phyloP scores from a whole-genome alignment of 2,888 invertebrate species.

The Eupithecia tripunctaria region DNA sequence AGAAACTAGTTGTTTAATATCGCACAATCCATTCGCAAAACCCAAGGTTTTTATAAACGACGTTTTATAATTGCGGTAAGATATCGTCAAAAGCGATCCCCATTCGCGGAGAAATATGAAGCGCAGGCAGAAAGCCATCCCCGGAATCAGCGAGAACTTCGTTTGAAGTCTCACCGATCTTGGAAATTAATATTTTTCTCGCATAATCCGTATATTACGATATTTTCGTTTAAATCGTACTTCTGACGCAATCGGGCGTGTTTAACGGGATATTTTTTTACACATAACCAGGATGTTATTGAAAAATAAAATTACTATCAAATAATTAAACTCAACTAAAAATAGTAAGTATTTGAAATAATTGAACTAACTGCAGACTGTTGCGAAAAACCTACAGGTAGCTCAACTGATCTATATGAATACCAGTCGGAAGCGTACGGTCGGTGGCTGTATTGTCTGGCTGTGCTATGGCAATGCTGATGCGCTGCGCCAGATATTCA shows the following conservation, averaged over 20 bases:
- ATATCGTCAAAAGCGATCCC: not conserved
- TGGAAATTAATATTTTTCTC: slow-evolving; percentile 62
- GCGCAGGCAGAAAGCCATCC: slow-evolving; percentile 25
- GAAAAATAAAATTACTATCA: too few species aligned
- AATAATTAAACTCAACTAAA: too few species aligned
- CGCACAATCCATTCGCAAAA: not conserved
- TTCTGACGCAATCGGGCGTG: not conserved
- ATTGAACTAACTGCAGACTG: too few species aligned
- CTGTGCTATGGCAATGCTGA: too few species aligned
- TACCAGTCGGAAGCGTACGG: too few species aligned
- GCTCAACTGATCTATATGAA: too few species aligned
- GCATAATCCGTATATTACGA: slow-evolving; percentile 55
- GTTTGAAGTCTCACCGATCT: slow-evolving; percentile 59
- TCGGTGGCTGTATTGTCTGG: too few species aligned
- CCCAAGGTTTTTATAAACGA: not conserved
- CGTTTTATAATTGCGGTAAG: not conserved
- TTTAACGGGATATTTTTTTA: not conserved
- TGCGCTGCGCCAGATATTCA: too few species aligned
- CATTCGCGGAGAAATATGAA: slow-evolving; percentile 42
- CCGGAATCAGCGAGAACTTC: slow-evolving; percentile 52
- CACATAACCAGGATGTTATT: too few species aligned
- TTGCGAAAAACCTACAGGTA: too few species aligned
- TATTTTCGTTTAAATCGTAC: slow-evolving; percentile 50
- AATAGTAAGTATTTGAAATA: too few species aligned
- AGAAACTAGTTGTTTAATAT: too few species aligned